Evolutionary conservation across 2,888 invertebrate species (phyloP).

Genomic region (Temnothorax unifasciatus): DNA sequence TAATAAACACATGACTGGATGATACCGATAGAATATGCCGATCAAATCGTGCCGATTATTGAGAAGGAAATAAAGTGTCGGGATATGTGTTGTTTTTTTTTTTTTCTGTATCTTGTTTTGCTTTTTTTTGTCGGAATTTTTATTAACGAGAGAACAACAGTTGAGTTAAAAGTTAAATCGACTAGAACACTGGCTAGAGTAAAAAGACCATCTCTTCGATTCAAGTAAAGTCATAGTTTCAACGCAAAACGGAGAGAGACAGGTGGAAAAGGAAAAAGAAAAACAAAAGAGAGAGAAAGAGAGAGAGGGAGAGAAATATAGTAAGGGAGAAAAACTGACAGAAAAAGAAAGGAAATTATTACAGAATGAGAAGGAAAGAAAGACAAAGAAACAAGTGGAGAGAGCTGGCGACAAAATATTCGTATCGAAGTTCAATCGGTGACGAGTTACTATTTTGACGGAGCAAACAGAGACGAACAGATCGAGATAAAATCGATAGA

Average conservation of each 20-base stretch:
- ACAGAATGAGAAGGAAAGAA: background rate
- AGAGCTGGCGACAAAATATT: conserved; percentile 55
- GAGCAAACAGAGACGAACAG: conserved; percentile 42
- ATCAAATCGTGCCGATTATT: conserved; percentile 42
- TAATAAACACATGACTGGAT: conserved; percentile 53
- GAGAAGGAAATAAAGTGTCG: conserved; percentile 66
- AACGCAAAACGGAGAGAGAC: conserved; percentile 56
- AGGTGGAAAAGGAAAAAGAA: background rate
- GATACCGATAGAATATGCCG: conserved; percentile 38
- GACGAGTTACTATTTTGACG: conserved; percentile 70
- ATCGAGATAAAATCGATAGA: conserved; percentile 35
- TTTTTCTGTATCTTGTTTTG: conserved; percentile 51
- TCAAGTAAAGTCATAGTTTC: conserved; percentile 64
- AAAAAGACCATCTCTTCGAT: conserved; percentile 69
- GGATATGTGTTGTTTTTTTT: conserved; percentile 43
- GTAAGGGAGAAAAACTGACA: too few relatives aligned
- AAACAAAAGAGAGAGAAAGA: background rate
- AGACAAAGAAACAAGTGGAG: conserved; percentile 31
- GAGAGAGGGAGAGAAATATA: background rate
- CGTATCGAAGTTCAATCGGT: conserved; percentile 60
- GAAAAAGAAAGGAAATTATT: background rate
- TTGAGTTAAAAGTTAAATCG: conserved; percentile 78
- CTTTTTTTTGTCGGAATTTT: conserved; percentile 76
- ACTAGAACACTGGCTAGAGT: conserved; percentile 77
- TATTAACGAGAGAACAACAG: conserved; percentile 78